Evolutionary conservation across 2,797 vertebrate genomes (phyloP).

Genomic region (Eidolon dupreanum): DNA sequence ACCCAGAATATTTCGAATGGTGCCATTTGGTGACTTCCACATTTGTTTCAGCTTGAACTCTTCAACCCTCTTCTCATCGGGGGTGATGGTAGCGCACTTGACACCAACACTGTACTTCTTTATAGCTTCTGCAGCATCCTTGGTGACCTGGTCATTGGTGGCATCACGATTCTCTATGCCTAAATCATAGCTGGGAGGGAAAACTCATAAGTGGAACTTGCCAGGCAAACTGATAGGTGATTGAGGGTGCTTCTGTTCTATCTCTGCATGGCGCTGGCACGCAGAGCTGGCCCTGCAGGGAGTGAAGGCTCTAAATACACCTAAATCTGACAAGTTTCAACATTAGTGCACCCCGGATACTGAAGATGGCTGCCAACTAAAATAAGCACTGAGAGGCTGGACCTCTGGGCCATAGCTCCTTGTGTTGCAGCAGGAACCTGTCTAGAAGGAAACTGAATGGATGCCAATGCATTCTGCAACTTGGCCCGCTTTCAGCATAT

Average conservation of each 20-base stretch:
- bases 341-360: neutral
- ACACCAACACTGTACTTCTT: conserved; percentile 93
- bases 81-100: conserved; percentile 99
- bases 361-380: neutral
- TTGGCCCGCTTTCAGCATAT: neutral
- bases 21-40: conserved; percentile 99
- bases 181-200: conserved; percentile 90
- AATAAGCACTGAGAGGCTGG: neutral
- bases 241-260: neutral
- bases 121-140: conserved; percentile 96
- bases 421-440: neutral
- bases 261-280: neutral
- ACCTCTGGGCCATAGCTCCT: neutral
- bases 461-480: neutral
- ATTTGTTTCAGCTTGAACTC: conserved; percentile 98
- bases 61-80: conserved; percentile 97
- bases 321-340: neutral
- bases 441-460: neutral
- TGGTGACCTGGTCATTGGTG: conserved; percentile 94
- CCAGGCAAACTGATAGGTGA: neutral
- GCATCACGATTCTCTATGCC: conserved; percentile 96
- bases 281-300: neutral
- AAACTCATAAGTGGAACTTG: neutral
- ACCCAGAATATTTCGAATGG: conserved; percentile 97
- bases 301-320: neutral